Evolutionary conservation across 2,797 vertebrate species (phyloP).

Genomic region (Delichon dasypus): DNA sequence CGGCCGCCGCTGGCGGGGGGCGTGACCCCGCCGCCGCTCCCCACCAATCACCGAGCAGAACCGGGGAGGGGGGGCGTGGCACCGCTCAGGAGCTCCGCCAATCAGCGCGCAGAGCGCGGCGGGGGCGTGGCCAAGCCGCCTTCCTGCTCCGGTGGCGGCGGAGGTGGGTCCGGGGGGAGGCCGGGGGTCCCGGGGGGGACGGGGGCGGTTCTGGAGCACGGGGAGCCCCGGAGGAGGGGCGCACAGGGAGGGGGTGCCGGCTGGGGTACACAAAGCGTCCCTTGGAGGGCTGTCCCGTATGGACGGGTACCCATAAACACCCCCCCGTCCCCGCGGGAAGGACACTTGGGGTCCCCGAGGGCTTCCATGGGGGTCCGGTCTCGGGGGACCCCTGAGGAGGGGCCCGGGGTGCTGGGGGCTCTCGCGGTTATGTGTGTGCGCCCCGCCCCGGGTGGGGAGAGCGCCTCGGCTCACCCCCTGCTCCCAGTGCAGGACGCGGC

Average conservation of each 20-base stretch:
- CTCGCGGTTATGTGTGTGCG: background rate
- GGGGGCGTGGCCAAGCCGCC: background rate
- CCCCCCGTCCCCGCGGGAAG: background rate
- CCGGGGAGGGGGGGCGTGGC: background rate
- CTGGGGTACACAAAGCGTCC: background rate
- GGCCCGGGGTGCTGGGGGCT: background rate
- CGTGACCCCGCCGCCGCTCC: background rate
- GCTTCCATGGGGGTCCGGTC: no score
- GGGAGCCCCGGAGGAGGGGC: no score
- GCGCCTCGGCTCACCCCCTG: background rate
- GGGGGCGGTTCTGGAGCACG: background rate
- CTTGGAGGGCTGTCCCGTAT: background rate
- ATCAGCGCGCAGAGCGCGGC: background rate
- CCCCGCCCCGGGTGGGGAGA: no score
- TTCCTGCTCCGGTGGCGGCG: background rate
- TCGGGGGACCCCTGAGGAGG: background rate
- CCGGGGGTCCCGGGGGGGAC: no score
- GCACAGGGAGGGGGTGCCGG: background rate
- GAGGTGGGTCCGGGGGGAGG: background rate
- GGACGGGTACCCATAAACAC: no score
- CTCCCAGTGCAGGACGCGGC: background rate
- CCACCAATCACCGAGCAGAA: background rate
- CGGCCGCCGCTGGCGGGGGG: fast-evolving
- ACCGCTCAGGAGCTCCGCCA: background rate
- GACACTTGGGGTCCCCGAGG: background rate